A percentile compares a stretch with the other conserved stretches of the same genome.
Evolutionary conservation across 2,113 vertebrate species (phyloP).

Genomic region (Todiramphus saurophagus): DNA sequence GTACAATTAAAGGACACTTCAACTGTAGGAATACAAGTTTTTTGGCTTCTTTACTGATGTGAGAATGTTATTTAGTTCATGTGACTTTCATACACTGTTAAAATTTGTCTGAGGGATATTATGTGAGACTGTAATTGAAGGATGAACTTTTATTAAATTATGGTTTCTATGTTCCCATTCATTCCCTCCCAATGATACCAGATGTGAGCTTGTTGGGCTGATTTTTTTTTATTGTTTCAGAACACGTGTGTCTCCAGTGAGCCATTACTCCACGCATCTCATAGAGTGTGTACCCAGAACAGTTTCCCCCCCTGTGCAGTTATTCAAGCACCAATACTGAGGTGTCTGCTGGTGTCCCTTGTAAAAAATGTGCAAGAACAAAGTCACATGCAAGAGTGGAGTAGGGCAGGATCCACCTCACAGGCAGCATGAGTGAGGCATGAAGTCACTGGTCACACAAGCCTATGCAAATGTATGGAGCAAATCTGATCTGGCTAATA

Average conservation of each 20-base stretch:
- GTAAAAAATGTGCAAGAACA: not conserved
- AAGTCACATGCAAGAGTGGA: not conserved
- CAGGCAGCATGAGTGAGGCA: not conserved
- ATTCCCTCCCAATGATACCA: not conserved
- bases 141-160: not conserved
- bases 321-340: not conserved
- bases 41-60: not conserved
- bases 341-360: accelerated
- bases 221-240: not conserved
- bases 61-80: not conserved
- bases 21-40: not conserved
- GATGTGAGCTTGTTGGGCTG: not conserved
- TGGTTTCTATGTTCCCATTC: not conserved
- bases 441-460: not conserved
- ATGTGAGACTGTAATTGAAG: not conserved
- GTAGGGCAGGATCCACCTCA: not conserved
- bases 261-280: not conserved
- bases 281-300: not conserved
- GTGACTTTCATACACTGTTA: not conserved
- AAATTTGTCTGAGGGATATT: not conserved
- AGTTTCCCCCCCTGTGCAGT: not conserved
- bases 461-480: not conserved
- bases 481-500: not conserved
- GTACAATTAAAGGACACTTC: not conserved
- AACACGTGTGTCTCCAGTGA: not conserved